These are phyloP conservation scores for Drosophila bocqueti DNA, from an alignment of 1,140 invertebrate species.

Conservation along the genomic window DNA sequence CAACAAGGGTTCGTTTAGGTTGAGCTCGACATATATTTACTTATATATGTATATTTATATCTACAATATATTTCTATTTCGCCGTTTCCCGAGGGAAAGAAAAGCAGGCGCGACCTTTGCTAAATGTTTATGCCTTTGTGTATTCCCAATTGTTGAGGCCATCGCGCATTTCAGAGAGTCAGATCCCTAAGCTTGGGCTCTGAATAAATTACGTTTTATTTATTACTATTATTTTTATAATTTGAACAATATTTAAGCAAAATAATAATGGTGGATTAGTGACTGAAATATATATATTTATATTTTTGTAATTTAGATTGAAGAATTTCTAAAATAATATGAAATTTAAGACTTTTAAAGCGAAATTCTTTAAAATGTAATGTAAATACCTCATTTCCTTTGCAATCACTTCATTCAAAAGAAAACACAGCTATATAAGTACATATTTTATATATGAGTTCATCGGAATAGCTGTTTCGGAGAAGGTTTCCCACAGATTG, in stretches of 20 bases:
- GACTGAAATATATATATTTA: background rate
- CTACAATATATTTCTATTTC: conserved; percentile 19
- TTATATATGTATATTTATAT: conserved; percentile 4
- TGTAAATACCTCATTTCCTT: background rate
- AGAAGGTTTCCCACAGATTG: conserved; percentile 27
- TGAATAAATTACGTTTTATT: conserved; percentile 3
- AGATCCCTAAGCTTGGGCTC: background rate
- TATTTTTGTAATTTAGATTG: background rate
- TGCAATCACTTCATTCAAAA: background rate
- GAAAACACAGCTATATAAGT: background rate
- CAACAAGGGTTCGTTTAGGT: conserved; percentile 16
- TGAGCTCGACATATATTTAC: conserved; percentile 18
- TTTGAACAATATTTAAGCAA: background rate
- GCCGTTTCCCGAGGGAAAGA: conserved; percentile 40
- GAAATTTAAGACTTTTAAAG: background rate
- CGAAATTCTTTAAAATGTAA: background rate
- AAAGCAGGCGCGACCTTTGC: conserved; percentile 66
- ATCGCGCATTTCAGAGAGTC: background rate
- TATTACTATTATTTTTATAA: background rate
- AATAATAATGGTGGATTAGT: background rate
- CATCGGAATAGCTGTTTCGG: conserved; percentile 3
- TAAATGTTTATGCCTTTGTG: conserved; percentile 44
- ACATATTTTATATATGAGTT: background rate
- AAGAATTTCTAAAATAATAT: background rate
- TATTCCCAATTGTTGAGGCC: conserved; percentile 44